Conservation (phyloP, 2,888 invertebrate genomes). For the Caenorhabditis wallacei region DNA sequence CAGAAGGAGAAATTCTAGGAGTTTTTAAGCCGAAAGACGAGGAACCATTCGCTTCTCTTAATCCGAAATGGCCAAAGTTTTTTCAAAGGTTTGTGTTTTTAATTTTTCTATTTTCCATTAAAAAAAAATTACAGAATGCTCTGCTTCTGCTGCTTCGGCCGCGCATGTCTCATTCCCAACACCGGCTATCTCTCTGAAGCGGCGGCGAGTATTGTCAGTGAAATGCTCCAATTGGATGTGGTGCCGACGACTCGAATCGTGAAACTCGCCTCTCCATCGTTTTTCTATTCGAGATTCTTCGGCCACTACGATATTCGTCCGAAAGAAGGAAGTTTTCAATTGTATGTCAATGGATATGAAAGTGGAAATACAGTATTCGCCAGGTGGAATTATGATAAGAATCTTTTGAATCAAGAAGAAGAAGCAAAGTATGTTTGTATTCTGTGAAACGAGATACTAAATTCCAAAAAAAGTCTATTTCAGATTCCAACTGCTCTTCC, state of each 20-base stretch:
- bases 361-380: slow-evolving; percentile 98
- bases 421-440: slow-evolving; percentile 44
- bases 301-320: slow-evolving; percentile 71
- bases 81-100: slow-evolving; percentile 88
- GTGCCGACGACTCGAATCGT: slow-evolving; percentile 96
- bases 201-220: slow-evolving; percentile 97
- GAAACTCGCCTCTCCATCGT: slow-evolving; percentile 96
- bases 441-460: neutral
- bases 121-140: slow-evolving; percentile 66
- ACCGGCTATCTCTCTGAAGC: slow-evolving; percentile 98
- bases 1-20: slow-evolving; percentile 89
- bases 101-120: neutral
- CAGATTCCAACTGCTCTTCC: slow-evolving; percentile 93
- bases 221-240: slow-evolving; percentile 90
- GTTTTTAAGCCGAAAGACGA: slow-evolving; percentile 99
- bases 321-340: slow-evolving; percentile 87
- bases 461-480: neutral
- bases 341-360: slow-evolving; percentile 96
- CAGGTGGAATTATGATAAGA: slow-evolving; percentile 84
- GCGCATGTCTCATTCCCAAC: slow-evolving; percentile 98
- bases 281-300: slow-evolving; percentile 89
- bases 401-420: slow-evolving; percentile 73
- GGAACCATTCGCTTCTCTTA: slow-evolving; percentile 97
- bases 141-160: slow-evolving; percentile 95
- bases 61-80: slow-evolving; percentile 99